A percentile compares a stretch with the other conserved stretches of the same genome.
These are phyloP conservation scores for Ophonus ardosiacus DNA, from an alignment of 2,888 invertebrate genomes.

Conservation along the genomic window DNA sequence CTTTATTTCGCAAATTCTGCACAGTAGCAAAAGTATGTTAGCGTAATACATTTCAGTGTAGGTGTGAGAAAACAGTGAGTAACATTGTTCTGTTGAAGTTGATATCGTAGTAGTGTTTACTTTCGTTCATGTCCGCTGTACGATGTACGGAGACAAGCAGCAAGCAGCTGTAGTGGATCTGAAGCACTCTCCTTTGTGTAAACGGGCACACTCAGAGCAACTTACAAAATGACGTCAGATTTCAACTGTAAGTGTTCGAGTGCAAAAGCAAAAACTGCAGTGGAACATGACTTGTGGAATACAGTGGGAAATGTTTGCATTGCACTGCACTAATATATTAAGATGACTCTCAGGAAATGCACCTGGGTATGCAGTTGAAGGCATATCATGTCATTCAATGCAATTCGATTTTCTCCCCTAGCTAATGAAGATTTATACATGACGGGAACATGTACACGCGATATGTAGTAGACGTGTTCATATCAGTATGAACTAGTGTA, in stretches of 20 bases:
- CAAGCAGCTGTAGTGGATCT: conserved; percentile 36
- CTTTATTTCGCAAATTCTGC: neutral
- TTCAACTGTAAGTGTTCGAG: conserved; percentile 37
- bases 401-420: conserved; percentile 11
- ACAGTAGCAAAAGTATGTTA: neutral
- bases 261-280: neutral
- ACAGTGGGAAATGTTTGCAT: conserved; percentile 21
- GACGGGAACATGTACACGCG: neutral
- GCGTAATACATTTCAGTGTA: neutral
- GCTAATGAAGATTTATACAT: conserved; percentile 43
- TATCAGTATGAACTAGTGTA: neutral
- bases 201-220: conserved; percentile 10
- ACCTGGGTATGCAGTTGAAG: conserved; percentile 21
- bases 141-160: conserved; percentile 44
- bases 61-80: conserved; percentile 25
- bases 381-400: conserved; percentile 31
- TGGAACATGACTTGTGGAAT: conserved; percentile 21
- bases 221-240: conserved; percentile 44
- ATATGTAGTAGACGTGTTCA: neutral
- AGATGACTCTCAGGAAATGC: conserved; percentile 34
- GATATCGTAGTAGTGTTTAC: conserved; percentile 27
- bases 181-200: conserved; percentile 45
- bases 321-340: conserved; percentile 4
- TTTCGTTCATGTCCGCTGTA: conserved; percentile 19
- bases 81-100: conserved; percentile 35